Percentiles rank a stretch among this genome's conserved stretches.
phyloP scores from a whole-genome alignment of 92 coral and sea anemone genomes.

The Epizoanthus ramosus region DNA sequence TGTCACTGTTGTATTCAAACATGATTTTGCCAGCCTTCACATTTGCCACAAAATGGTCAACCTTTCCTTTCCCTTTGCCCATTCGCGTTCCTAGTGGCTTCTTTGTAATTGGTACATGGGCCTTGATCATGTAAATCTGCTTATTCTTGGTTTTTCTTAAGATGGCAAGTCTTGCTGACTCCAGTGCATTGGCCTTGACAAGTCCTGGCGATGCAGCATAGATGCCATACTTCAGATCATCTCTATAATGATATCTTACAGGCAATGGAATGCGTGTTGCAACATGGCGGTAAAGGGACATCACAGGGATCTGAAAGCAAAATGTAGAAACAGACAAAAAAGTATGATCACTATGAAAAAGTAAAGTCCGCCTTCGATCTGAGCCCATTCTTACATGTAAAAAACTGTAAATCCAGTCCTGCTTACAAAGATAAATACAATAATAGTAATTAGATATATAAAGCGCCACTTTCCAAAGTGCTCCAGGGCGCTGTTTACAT shows the following conservation, averaged over 20 bases:
- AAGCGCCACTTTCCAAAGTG: too few species aligned
- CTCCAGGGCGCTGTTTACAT: too few species aligned
- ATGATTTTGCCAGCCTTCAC: constrained; percentile 91
- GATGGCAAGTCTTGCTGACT: constrained; percentile 90
- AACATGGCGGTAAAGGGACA: constrained; percentile 14
- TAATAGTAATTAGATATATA: too few species aligned
- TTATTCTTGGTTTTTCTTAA: constrained; percentile 85
- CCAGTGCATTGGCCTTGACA: constrained; percentile 87
- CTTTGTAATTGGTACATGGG: constrained; percentile 85
- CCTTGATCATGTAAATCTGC: constrained; percentile 87
- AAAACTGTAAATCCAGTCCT: too few species aligned
- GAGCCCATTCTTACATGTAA: too few species aligned
- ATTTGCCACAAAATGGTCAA: constrained; percentile 91
- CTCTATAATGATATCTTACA: constrained; percentile 80
- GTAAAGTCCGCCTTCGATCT: too few species aligned
- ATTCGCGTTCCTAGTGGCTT: constrained; percentile 95
- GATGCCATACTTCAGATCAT: constrained; percentile 83
- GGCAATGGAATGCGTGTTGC: constrained; percentile 66
- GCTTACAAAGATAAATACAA: too few species aligned
- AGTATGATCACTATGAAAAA: too few species aligned
- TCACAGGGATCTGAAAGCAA: constrained; percentile 20
- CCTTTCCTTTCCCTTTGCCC: constrained; percentile 99
- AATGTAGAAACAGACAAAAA: background rate
- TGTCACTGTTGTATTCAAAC: constrained; percentile 96
- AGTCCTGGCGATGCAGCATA: constrained; percentile 92